Evolutionary conservation across 2,888 invertebrate genomes (phyloP).

Genomic region (Rhamnusium bicolor): DNA sequence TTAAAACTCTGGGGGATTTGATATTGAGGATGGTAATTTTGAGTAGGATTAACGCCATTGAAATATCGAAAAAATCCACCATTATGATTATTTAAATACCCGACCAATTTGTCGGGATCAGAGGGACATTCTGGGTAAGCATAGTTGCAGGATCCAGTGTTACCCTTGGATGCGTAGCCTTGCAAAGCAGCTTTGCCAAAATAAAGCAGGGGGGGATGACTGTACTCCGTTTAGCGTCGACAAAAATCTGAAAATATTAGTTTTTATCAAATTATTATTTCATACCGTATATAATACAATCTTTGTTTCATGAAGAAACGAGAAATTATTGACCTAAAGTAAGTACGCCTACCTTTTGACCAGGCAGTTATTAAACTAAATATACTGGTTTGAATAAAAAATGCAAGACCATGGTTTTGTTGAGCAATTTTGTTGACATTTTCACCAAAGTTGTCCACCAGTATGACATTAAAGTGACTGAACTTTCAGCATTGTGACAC

Average conservation of each 20-base stretch:
- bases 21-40: conserved; percentile 56
- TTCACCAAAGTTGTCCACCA: no score
- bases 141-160: conserved; percentile 74
- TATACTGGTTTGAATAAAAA: no score
- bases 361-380: no score
- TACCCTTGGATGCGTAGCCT: conserved; percentile 80
- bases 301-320: no score
- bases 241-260: conserved; percentile 46
- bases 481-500: no score
- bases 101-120: conserved; percentile 80
- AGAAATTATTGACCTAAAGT: no score
- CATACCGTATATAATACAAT: no score
- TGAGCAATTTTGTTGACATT: no score
- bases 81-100: conserved; percentile 88
- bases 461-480: no score
- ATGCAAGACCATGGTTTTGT: no score
- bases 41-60: conserved; percentile 71
- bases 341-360: no score
- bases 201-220: conserved; percentile 79
- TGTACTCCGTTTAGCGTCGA: conserved; percentile 69
- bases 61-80: conserved; percentile 90
- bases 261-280: no score
- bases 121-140: conserved; percentile 84
- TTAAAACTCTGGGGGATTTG: conserved; percentile 17
- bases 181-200: conserved; percentile 85